These are phyloP conservation scores for Ictalurus punctatus DNA, from an alignment of 2,113 vertebrate genomes.

Conservation along the genomic window DNA sequence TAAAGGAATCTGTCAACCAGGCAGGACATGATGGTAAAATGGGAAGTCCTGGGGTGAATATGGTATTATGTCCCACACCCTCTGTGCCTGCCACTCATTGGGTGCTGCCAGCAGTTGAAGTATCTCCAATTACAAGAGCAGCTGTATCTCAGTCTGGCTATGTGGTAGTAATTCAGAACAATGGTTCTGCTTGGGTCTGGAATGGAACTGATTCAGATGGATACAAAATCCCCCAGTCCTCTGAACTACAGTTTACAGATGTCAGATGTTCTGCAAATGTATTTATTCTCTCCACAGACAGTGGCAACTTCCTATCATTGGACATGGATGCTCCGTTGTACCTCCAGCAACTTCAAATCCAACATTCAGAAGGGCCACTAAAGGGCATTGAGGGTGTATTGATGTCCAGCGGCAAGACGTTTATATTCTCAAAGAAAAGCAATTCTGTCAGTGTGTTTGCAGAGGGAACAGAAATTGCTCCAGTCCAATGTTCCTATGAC, in stretches of 20 bases:
- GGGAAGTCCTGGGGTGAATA: slow-evolving; percentile 55
- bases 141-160: slow-evolving; percentile 57
- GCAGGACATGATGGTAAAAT: slow-evolving; percentile 55
- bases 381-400: slow-evolving; percentile 55
- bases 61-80: slow-evolving; percentile 61
- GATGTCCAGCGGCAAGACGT: slow-evolving; percentile 50
- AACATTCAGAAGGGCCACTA: slow-evolving; percentile 16
- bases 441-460: slow-evolving; percentile 63
- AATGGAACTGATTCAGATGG: slow-evolving; percentile 49
- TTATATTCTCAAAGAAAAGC: slow-evolving; percentile 67
- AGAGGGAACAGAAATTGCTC: slow-evolving; percentile 44
- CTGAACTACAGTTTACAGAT: slow-evolving; percentile 60
- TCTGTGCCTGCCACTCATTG: slow-evolving; percentile 56
- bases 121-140: slow-evolving; percentile 53
- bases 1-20: slow-evolving; percentile 60
- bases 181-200: slow-evolving; percentile 71
- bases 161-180: slow-evolving; percentile 58
- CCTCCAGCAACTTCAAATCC: slow-evolving; percentile 61
- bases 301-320: slow-evolving; percentile 65
- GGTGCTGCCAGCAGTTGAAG: slow-evolving; percentile 33
- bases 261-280: slow-evolving; percentile 61
- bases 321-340: slow-evolving; percentile 55
- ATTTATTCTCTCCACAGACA: slow-evolving; percentile 67
- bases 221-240: slow-evolving; percentile 53
- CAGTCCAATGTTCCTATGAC: slow-evolving; percentile 62